Base-by-base conservation (phyloP, 2,797 vertebrate genomes). In the Sparus aurata region DNA sequence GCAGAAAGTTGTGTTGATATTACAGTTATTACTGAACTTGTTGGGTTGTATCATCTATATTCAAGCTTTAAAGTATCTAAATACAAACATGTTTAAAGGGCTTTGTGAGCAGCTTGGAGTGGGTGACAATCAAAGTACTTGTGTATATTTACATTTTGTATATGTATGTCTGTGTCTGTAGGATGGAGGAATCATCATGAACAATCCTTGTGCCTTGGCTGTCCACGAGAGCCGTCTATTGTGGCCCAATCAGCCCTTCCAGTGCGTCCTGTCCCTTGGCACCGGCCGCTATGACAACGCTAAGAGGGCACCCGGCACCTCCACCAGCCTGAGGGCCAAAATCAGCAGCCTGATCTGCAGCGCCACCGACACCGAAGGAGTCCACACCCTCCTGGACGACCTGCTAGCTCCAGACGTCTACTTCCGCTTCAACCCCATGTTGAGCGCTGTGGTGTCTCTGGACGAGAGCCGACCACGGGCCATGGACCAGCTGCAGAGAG, bases 361-460 rank as follows among this genome's bases (percentile, higher is more conserved):
- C 3, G 95, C 95, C 64, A 96, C 95, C 0, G 95, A 96, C 88
- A 96, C 95, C 0, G 95, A 96, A 73, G 95, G 95, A 17, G 95
- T 96, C 27, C 95, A 96, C 86, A 95, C 93, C 10, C 89, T 96
- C 1, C 69, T 96, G 76, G 94, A 94, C 1, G 95, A 96, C 45
- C 92, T 96, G 53, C 89, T 96, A 23, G 80, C 93, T 30, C 89
- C 91, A 0, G 89, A 95, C 2, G 91, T 95, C 53, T 96, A 96
- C 87, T 96, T 96, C 80, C 92, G 95, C 73, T 96, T 96, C 79
- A 96, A 95, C 86, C 95, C 95, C 46, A 93, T 94, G 94, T 78
- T 96, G 79, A 95, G 91, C 1, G 84, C 88, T 1, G 65, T 88
- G 45, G 95, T 96, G 25, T 90, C 92, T 3, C 89, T 96, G 69